These are phyloP conservation scores for Cheilinus undulatus DNA, from an alignment of 2,113 vertebrate species.

Conservation along the genomic window DNA sequence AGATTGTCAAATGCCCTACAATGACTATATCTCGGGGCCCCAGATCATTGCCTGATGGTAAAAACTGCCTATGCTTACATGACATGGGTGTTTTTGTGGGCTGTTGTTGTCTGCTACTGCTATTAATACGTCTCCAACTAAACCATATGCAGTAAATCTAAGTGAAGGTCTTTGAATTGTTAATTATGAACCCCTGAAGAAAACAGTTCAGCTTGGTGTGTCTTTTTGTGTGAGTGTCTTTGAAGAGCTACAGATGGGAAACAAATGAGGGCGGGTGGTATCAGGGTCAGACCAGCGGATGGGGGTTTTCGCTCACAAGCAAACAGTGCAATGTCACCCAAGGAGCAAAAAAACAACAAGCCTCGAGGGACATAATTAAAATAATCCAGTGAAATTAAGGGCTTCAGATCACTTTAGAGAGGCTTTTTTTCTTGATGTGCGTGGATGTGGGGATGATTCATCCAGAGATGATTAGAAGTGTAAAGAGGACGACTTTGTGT, in stretches of 20 bases:
- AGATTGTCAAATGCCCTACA: too few species aligned
- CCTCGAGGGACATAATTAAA: conserved; percentile 70
- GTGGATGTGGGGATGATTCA: conserved; percentile 36
- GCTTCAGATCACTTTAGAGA: conserved; percentile 46
- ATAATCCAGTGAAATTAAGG: conserved; percentile 61
- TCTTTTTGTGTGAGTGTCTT: conserved; percentile 28
- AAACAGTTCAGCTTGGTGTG: conserved; percentile 22
- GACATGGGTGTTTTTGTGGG: conserved; percentile 31
- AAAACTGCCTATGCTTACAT: too few species aligned
- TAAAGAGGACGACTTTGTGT: conserved; percentile 12
- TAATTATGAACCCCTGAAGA: conserved; percentile 54
- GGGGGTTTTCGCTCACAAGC: conserved; percentile 20
- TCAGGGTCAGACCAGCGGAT: conserved; percentile 37
- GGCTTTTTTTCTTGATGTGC: conserved; percentile 30
- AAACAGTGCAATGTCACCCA: conserved; percentile 54
- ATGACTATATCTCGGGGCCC: too few species aligned
- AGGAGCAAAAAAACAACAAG: conserved; percentile 44
- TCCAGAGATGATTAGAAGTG: conserved; percentile 1
- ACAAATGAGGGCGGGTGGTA: conserved; percentile 53
- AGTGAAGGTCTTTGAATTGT: conserved; percentile 56
- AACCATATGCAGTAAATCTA: conserved; percentile 47
- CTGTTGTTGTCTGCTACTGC: conserved; percentile 48
- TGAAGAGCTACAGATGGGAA: conserved; percentile 65
- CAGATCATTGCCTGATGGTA: too few species aligned
- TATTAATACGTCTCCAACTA: conserved; percentile 44